phyloP scores from a whole-genome alignment of 2,888 invertebrate genomes.

The Harpalus rufipes region DNA sequence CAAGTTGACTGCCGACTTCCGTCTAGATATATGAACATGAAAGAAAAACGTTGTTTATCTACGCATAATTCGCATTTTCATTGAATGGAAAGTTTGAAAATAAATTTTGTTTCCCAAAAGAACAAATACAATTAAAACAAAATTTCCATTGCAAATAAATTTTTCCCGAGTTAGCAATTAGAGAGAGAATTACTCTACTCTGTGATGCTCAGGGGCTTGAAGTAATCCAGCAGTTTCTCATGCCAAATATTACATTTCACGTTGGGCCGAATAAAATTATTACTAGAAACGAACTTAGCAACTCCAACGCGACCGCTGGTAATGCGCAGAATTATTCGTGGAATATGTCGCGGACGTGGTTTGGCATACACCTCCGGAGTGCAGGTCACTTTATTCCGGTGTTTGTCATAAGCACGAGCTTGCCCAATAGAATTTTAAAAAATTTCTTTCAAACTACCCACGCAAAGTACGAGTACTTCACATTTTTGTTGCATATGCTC shows the following conservation, averaged over 20 bases:
- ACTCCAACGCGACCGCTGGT: background rate
- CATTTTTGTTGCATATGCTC: background rate
- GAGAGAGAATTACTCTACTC: conserved; percentile 8
- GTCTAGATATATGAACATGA: background rate
- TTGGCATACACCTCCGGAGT: background rate
- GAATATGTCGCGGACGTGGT: conserved; percentile 24
- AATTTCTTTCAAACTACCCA: conserved; percentile 5
- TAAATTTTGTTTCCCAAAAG: conserved; percentile 7
- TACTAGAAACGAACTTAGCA: conserved; percentile 27
- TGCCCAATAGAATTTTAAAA: background rate
- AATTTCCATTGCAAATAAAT: conserved; percentile 21
- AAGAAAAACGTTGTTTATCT: background rate
- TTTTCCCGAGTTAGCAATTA: conserved; percentile 33
- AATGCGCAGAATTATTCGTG: background rate
- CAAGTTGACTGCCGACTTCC: background rate
- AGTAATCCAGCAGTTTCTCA: conserved; percentile 20
- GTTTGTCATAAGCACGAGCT: background rate
- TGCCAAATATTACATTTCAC: conserved; percentile 28
- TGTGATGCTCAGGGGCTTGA: conserved; percentile 10
- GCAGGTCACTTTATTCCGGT: background rate
- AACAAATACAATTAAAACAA: conserved; percentile 7
- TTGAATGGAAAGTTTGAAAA: conserved; percentile 9
- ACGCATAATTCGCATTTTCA: background rate
- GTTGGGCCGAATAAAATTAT: conserved; percentile 29
- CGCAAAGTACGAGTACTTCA: background rate